Evolutionary conservation across 2,113 vertebrate genomes (phyloP).

Genomic region (Hippocampus zosterae): DNA sequence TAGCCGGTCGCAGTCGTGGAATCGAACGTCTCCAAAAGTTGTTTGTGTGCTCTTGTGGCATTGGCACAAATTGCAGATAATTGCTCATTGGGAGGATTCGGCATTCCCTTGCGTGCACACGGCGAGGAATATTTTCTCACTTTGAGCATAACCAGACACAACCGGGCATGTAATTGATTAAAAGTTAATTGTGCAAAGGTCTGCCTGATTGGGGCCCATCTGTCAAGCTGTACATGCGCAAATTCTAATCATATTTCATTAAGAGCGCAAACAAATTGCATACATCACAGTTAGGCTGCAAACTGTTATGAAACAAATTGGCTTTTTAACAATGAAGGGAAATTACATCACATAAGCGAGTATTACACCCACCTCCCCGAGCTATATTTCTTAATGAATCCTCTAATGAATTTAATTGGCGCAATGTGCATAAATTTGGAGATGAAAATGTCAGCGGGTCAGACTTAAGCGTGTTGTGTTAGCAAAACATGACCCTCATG

Average conservation of each 20-base stretch:
- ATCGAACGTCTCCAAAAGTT: conserved; percentile 45
- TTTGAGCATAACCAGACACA: conserved; percentile 54
- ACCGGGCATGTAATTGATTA: conserved; percentile 69
- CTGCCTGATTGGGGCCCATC: conserved; percentile 85
- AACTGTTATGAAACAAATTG: conserved; percentile 90
- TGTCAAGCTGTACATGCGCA: conserved; percentile 83
- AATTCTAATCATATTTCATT: conserved; percentile 94
- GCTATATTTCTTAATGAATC: conserved; percentile 87
- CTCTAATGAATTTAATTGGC: conserved; percentile 91
- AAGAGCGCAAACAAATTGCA: conserved; percentile 91
- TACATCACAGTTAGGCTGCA: conserved; percentile 82
- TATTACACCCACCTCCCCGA: conserved; percentile 77
- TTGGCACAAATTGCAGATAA: conserved; percentile 61
- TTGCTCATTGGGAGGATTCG: conserved; percentile 57
- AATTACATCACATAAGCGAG: conserved; percentile 84
- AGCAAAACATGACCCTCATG: conserved; percentile 83
- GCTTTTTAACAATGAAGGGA: conserved; percentile 86
- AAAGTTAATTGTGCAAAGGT: conserved; percentile 81
- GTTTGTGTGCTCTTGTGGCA: conserved; percentile 55
- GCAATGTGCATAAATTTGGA: conserved; percentile 88
- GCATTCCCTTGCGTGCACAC: conserved; percentile 44
- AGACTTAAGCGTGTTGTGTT: conserved; percentile 80
- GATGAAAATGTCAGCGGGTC: conserved; percentile 84
- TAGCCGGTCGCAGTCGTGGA: conserved; percentile 39
- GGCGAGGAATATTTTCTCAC: conserved; percentile 52